phyloP scores from a whole-genome alignment of 1,140 invertebrate species.

The Bombus waltoni region DNA sequence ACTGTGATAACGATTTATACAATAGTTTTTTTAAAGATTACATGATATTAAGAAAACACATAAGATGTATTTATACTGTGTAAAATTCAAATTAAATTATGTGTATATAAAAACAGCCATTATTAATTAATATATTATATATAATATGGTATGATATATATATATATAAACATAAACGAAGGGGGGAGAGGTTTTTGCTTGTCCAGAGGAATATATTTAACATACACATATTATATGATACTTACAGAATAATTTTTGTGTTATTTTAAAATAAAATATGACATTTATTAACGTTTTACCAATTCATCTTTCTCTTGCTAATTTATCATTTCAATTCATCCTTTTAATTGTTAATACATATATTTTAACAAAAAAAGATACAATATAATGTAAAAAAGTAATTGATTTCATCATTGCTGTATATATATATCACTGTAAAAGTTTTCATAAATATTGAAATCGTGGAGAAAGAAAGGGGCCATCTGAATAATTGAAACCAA shows the following conservation, averaged over 20 bases:
- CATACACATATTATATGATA: conserved; percentile 36
- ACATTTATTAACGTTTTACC: background rate
- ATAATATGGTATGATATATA: conserved; percentile 29
- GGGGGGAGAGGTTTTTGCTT: conserved; percentile 27
- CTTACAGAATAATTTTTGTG: conserved; percentile 21
- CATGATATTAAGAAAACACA: conserved; percentile 47
- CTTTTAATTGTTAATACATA: background rate
- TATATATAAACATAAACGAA: conserved; percentile 35
- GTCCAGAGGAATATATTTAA: conserved; percentile 42
- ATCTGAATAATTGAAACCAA: conserved; percentile 17
- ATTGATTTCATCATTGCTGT: conserved; percentile 7
- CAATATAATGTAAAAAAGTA: background rate
- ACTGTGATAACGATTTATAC: conserved; percentile 34
- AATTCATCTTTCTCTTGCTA: background rate
- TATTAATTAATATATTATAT: conserved; percentile 60
- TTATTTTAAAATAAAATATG: background rate
- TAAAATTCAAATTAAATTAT: conserved; percentile 64
- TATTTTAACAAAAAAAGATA: background rate
- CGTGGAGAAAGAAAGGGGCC: conserved; percentile 18
- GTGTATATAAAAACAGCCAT: conserved; percentile 58
- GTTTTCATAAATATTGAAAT: conserved; percentile 5
- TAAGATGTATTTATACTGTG: conserved; percentile 64
- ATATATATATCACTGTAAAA: conserved; percentile 34
- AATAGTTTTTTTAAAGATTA: conserved; percentile 41
- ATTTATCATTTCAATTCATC: background rate